Conservation (phyloP, 2,888 invertebrate genomes). For the Deilephila porcellus region DNA sequence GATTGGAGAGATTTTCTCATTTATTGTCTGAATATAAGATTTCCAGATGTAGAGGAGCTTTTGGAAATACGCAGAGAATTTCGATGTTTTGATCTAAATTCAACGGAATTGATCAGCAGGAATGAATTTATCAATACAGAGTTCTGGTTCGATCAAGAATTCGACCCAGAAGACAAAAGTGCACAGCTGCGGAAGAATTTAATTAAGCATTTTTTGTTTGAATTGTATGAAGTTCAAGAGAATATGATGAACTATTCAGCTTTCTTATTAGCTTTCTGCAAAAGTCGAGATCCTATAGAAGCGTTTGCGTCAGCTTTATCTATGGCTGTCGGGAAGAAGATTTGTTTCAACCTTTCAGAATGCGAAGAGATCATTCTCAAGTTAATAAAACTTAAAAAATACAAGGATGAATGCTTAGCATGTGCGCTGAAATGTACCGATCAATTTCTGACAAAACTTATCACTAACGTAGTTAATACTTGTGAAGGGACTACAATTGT, state of each 20-base stretch:
- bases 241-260: conserved; percentile 86
- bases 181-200: conserved; percentile 62
- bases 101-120: conserved; percentile 66
- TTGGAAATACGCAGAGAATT: conserved; percentile 78
- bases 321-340: conserved; percentile 81
- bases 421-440: conserved; percentile 67
- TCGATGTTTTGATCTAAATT: conserved; percentile 72
- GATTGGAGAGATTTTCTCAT: conserved; percentile 89
- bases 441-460: conserved; percentile 62
- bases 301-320: conserved; percentile 85
- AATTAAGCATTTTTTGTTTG: conserved; percentile 84
- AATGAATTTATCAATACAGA: conserved; percentile 61
- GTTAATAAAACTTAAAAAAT: conserved; percentile 67
- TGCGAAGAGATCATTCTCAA: conserved; percentile 79
- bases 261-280: conserved; percentile 86
- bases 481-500: conserved; percentile 70
- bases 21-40: conserved; percentile 82
- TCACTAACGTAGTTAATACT: conserved; percentile 61
- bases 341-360: conserved; percentile 75
- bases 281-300: conserved; percentile 78
- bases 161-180: conserved; percentile 54
- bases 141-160: conserved; percentile 74
- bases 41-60: conserved; percentile 83
- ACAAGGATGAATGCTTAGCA: conserved; percentile 67
- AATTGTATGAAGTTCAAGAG: conserved; percentile 79